phyloP scores from a whole-genome alignment of 2,113 vertebrate species.

The Gopherus flavomarginatus region DNA sequence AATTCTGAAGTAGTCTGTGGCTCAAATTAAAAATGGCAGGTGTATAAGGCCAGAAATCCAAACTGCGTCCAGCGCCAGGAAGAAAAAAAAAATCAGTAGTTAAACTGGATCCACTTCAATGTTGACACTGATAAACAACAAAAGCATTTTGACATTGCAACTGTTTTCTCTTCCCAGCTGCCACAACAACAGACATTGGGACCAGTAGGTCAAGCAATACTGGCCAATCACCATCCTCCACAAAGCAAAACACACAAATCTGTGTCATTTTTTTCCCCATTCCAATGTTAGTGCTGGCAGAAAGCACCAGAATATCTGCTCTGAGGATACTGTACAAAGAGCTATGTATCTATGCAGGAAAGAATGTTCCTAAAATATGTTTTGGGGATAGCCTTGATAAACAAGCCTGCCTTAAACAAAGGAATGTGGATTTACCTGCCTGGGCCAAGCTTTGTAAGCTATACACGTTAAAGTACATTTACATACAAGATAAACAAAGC shows the following conservation, averaged over 20 bases:
- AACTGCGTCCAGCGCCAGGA: background rate
- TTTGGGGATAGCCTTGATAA: background rate
- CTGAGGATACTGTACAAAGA: background rate
- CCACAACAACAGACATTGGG: background rate
- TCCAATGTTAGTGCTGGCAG: accelerated
- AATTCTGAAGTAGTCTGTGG: background rate
- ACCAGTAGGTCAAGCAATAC: background rate
- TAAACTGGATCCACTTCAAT: background rate
- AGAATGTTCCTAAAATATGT: background rate
- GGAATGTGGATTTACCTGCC: background rate
- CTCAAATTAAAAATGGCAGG: background rate
- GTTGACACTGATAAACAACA: accelerated
- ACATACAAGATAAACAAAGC: background rate
- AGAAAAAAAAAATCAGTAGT: background rate
- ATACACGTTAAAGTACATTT: background rate
- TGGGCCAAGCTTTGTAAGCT: background rate
- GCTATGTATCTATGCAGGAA: background rate
- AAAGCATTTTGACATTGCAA: background rate
- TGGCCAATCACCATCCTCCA: background rate
- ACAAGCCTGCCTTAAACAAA: background rate
- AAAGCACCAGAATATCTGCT: background rate
- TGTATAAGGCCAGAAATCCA: background rate
- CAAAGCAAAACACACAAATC: background rate
- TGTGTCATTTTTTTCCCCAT: background rate
- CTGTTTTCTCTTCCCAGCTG: constrained; percentile 16